A percentile compares a stretch with the other conserved stretches of the same genome.
Evolutionary conservation across 2,888 invertebrate genomes (phyloP).

Genomic region (Caenorhabditis sp.): DNA sequence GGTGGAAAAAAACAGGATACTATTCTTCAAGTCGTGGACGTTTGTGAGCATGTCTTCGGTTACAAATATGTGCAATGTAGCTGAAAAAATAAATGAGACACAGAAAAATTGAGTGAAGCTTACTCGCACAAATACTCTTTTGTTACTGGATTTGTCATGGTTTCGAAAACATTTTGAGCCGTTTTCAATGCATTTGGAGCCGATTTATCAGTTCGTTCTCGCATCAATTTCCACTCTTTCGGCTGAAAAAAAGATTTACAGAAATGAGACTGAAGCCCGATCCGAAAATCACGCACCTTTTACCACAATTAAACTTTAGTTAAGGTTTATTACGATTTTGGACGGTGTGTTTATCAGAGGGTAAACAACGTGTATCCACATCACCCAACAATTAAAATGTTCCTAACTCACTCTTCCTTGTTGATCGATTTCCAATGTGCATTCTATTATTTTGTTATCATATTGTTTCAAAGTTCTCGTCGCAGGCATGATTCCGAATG

Average conservation of each 20-base stretch:
- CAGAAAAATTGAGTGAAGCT: no score
- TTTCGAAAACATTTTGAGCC: conserved; percentile 74
- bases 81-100: no score
- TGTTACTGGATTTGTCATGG: conserved; percentile 65
- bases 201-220: conserved; percentile 94
- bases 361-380: no score
- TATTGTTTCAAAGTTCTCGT: conserved; percentile 81
- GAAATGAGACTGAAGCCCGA: background rate
- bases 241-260: conserved; percentile 17
- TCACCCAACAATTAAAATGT: no score
- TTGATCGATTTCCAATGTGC: conserved; percentile 73
- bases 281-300: background rate
- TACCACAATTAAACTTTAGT: no score
- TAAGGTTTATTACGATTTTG: no score
- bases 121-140: conserved; percentile 45
- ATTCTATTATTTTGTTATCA: conserved; percentile 94
- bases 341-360: no score
- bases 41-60: background rate
- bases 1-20: background rate
- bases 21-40: background rate
- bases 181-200: conserved; percentile 89
- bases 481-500: conserved; percentile 80
- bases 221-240: conserved; percentile 85
- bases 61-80: background rate
- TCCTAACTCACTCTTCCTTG: conserved; percentile 64